A percentile compares a stretch with the other conserved stretches of the same genome.
Evolutionary conservation across 2,797 vertebrate genomes (phyloP).

Genomic region (Labroides dimidiatus): DNA sequence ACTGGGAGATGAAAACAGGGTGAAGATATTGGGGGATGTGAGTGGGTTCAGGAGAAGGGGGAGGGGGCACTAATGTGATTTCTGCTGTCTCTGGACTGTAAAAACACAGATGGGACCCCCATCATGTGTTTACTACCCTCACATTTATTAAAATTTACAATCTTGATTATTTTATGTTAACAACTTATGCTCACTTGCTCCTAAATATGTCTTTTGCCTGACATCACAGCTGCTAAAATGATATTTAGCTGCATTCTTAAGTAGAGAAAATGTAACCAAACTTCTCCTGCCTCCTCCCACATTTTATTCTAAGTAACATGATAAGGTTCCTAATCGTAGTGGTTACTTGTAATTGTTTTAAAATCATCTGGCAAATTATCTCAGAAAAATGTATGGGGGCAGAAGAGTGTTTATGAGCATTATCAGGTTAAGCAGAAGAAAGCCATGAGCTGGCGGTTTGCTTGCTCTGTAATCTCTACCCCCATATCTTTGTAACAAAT

Average conservation of each 20-base stretch:
- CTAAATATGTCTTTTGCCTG: conserved; percentile 1
- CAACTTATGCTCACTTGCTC: neutral
- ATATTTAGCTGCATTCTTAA: conserved; percentile 23
- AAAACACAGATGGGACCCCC: conserved; percentile 79
- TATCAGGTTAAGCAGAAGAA: conserved; percentile 84
- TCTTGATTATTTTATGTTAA: conserved; percentile 21
- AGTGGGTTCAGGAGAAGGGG: conserved; percentile 36
- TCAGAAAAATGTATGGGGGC: conserved; percentile 66
- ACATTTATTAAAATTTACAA: conserved; percentile 24
- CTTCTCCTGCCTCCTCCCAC: conserved; percentile 19
- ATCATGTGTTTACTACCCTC: conserved; percentile 36
- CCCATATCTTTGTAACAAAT: conserved; percentile 80
- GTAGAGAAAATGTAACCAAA: conserved; percentile 25
- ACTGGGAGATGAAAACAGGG: conserved; percentile 76
- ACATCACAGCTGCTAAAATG: conserved; percentile 14
- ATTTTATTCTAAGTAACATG: conserved; percentile 36
- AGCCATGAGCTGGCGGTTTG: conserved; percentile 82
- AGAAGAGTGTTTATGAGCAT: conserved; percentile 80
- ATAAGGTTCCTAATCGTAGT: conserved; percentile 41
- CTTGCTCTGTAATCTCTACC: conserved; percentile 81
- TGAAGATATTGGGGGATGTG: conserved; percentile 36
- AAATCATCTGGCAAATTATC: conserved; percentile 64
- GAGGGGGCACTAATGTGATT: conserved; percentile 64
- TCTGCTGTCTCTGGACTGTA: conserved; percentile 79
- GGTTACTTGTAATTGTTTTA: conserved; percentile 50